Base-by-base conservation (phyloP, 2,888 invertebrate genomes). In the Melieria omissa region DNA sequence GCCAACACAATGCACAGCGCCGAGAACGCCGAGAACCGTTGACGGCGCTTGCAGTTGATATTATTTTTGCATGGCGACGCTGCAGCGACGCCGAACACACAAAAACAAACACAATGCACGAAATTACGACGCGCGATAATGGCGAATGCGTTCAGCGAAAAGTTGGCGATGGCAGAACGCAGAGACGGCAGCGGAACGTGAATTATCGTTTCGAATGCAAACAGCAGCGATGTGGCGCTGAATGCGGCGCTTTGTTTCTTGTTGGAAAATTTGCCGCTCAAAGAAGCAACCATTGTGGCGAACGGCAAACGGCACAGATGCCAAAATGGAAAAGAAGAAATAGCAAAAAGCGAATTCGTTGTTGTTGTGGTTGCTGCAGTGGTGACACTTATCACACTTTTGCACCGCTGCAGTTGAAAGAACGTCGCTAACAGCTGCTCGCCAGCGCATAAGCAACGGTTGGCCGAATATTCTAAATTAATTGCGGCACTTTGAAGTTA, bases 401-500 rank as follows among this genome's bases (percentile, higher is more conserved):
- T 52, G 52, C 52, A 52, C 52, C 52, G 52, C 52, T 52, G 52
- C 52, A 52, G 52, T 52, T 52, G 52, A 52, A 52, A 52, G 52
- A 14, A 5, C 12, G 14, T 4, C 14, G 52, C 29, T 29, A 29
- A 29, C 29, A 29, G 29, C 29, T 29, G 29, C 29, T 29, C 29
- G 29, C 29, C 29, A 29, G 29, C 29, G 29, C 29, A 29, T 29
- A 29, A 29, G 29, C 29, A 3, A 29, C 29, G 29, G 29, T 29
- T 29, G 29, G 29, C 29, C 29, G 29, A 29, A 29, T 29, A 29
- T 29, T 29, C 29, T 29, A 29, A 29, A 29, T 29, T 29, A 29
- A 29, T 29, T 29, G 29, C 29, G 2, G 29, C 29, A 29, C 29
- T 29, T 29, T 29, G 29, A 29, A 29, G 2, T 29, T 29, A 29